Evolutionary conservation across 2,888 invertebrate species (phyloP), one percentile per base, ranked within the genome.

Genomic region (Acrobeloides nanus): DNA sequence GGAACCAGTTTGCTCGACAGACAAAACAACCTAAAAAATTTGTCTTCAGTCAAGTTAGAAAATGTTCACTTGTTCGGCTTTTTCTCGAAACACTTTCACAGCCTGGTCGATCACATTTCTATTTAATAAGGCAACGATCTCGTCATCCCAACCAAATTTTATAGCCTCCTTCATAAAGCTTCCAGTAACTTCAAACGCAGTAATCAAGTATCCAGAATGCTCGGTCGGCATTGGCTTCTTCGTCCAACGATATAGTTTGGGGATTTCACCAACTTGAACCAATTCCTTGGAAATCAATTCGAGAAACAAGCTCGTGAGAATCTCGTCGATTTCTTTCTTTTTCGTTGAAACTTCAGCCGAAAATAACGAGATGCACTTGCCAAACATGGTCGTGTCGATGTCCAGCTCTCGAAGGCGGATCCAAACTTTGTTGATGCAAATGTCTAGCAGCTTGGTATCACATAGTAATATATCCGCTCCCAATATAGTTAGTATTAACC

Each of bases 191-290:
- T 10, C 42, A 34, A 53, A 38, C 8, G 51, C 59, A 0, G 40
- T 41, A 7, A 37, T 21, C 1, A 66, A 43, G 72, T 90, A 92
- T 17, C 80, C 75, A 55, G 88, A 88, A 27, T 85, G 82, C 64
- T 84, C 84, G 1, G 82, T 83, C 0, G 90, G 89, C 23, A 84
- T 80, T 34, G 66, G 59, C 45, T 61, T 64, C 37, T 64, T 66
- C 21, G 72, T 68, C 73, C 74, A 73, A 29, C 71, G 52, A 42
- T 70, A 70, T 38, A 66, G 64, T 23, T 61, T 61, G 1, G 95
- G 95, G 75, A 95, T 87, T 74, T 93, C 89, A 62, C 83, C 85
- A 4, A 93, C 89, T 4, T 26, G 21, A 25, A 12, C 23, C 17
- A 26, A 12, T 15, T 12, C 31, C 17, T 35, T 51, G 3, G 35